These are phyloP conservation scores for Oreocharis arfaki DNA, from an alignment of 2,113 vertebrate genomes.

Conservation along the genomic window DNA sequence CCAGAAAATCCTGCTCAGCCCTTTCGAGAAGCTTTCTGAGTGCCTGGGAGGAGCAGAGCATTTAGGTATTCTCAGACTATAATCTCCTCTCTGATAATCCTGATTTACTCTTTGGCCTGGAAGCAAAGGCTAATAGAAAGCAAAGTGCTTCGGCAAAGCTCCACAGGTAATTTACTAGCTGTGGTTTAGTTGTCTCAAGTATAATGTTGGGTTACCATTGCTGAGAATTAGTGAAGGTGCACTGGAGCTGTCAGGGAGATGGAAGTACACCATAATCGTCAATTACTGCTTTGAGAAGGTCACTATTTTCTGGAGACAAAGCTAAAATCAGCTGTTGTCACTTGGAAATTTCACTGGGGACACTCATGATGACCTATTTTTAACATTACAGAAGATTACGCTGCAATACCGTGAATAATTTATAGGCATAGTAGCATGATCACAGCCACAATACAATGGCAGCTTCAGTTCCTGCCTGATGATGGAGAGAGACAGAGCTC, in stretches of 20 bases:
- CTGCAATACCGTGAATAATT: constrained; percentile 70
- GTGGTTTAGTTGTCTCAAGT: not conserved
- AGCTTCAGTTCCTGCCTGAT: constrained; percentile 48
- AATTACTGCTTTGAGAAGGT: constrained; percentile 7
- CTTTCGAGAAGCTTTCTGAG: not conserved
- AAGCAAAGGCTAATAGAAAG: constrained; percentile 32
- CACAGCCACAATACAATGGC: constrained; percentile 14
- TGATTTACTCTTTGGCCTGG: constrained; percentile 17
- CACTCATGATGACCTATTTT: constrained; percentile 63
- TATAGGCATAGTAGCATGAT: constrained; percentile 57
- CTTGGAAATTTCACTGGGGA: constrained; percentile 41
- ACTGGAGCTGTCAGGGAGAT: not conserved
- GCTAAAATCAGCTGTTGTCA: not conserved
- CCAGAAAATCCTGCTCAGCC: constrained; percentile 29
- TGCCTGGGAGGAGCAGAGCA: not conserved
- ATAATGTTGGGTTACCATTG: not conserved
- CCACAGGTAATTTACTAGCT: not conserved
- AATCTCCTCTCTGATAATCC: constrained; percentile 33
- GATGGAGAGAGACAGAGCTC: constrained; percentile 42
- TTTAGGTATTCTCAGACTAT: not conserved
- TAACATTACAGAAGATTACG: constrained; percentile 60
- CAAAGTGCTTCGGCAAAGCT: not conserved
- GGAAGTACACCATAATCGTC: not conserved
- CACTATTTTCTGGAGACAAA: constrained; percentile 16
- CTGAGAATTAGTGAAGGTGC: not conserved